phyloP scores from a whole-genome alignment of 2,113 vertebrate genomes.

The Apteryx owenii region DNA sequence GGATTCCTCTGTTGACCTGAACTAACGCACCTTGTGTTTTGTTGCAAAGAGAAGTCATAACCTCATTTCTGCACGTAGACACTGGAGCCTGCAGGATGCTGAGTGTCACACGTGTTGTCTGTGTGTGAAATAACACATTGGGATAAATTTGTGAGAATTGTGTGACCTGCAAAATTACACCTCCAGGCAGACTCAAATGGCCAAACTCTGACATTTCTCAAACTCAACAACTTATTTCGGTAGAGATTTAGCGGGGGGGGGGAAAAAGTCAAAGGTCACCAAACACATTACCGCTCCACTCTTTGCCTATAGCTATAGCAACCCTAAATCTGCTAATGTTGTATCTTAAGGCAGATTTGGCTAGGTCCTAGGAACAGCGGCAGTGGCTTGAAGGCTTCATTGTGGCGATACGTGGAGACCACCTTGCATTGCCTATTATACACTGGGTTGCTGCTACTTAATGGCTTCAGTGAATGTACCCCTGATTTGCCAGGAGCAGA shows the following conservation, averaged over 20 bases:
- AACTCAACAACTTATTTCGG: slow-evolving; percentile 65
- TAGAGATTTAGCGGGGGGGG: not conserved
- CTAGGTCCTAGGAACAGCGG: slow-evolving; percentile 3
- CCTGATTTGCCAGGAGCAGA: not conserved
- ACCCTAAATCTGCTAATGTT: slow-evolving; percentile 20
- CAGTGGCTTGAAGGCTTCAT: not conserved
- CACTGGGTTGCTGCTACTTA: rapidly evolving
- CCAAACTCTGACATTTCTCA: slow-evolving; percentile 68
- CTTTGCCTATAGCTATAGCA: not conserved
- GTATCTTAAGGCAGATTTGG: not conserved
- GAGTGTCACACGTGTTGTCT: slow-evolving; percentile 42
- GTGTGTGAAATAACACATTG: slow-evolving; percentile 47
- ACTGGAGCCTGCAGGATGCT: not conserved
- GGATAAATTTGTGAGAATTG: slow-evolving; percentile 51
- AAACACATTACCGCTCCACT: slow-evolving; percentile 9
- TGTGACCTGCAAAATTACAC: slow-evolving; percentile 43
- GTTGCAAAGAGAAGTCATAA: not conserved
- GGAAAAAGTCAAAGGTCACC: slow-evolving; percentile 42
- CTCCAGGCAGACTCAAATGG: slow-evolving; percentile 40
- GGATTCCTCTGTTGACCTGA: not conserved
- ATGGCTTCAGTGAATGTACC: not conserved
- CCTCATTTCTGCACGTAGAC: not conserved
- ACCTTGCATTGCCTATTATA: not conserved
- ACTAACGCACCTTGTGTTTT: not conserved
- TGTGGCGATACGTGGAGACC: not conserved